These are phyloP conservation scores for Mizuhopecten yessoensis DNA, from an alignment of 1,140 invertebrate genomes.

Conservation along the genomic window DNA sequence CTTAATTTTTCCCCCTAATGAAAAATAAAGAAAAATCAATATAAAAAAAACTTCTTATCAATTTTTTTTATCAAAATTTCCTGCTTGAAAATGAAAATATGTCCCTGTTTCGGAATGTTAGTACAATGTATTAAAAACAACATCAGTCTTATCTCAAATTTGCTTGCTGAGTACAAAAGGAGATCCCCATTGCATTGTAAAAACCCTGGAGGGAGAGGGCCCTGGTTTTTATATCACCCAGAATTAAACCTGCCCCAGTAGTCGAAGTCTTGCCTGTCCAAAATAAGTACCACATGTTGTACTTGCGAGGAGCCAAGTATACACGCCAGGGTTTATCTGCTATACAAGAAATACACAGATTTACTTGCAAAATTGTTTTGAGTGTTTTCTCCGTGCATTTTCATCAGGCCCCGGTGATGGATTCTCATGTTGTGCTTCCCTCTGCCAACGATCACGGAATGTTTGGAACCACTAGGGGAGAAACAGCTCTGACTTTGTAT, in stretches of 20 bases:
- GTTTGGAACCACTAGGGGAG: neutral
- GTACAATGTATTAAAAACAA: no score
- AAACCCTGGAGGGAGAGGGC: neutral
- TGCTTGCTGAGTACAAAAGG: no score
- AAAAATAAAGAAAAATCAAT: no score
- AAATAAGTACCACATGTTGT: slow-evolving; percentile 10
- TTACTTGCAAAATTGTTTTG: slow-evolving; percentile 39
- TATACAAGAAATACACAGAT: slow-evolving; percentile 15
- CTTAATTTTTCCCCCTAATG: no score
- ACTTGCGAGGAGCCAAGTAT: no score
- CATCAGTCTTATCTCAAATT: no score
- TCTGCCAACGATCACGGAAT: neutral
- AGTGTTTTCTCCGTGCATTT: slow-evolving; percentile 16
- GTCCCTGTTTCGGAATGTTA: no score
- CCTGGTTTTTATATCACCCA: neutral
- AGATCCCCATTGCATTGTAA: neutral
- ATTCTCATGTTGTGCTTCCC: neutral
- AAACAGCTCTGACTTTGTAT: neutral
- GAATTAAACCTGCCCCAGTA: neutral
- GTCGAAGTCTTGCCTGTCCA: slow-evolving; percentile 5
- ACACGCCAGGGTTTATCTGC: neutral
- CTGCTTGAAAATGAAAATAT: no score
- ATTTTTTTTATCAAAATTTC: no score
- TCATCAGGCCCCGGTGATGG: slow-evolving; percentile 4
- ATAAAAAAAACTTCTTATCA: no score